A percentile compares a stretch with the other conserved stretches of the same genome.
Evolutionary conservation across 2,797 vertebrate species (phyloP).

Genomic region (Prionace glauca): DNA sequence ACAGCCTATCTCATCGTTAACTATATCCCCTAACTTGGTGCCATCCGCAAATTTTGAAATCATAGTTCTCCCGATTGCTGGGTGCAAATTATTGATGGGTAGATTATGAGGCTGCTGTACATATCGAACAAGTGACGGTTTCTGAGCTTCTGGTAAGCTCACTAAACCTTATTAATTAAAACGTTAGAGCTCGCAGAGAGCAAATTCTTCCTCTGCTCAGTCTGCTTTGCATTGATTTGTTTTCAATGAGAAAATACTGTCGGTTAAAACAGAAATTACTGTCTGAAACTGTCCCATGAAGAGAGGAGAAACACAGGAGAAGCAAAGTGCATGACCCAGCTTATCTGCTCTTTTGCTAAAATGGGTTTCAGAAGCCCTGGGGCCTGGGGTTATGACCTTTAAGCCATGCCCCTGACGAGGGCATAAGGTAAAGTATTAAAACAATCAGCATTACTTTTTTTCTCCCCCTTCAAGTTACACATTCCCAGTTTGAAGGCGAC

Average conservation of each 20-base stretch:
- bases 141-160: not conserved
- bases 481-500: not conserved
- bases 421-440: slow-evolving; percentile 27
- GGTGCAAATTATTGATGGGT: not conserved
- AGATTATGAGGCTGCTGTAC: not conserved
- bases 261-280: not conserved
- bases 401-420: slow-evolving; percentile 11
- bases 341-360: slow-evolving; percentile 19
- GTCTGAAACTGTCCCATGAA: not conserved
- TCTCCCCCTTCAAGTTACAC: not conserved
- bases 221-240: not conserved
- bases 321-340: slow-evolving; percentile 22
- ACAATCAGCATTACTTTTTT: slow-evolving; percentile 20
- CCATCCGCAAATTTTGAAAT: not conserved
- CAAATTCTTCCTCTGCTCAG: not conserved
- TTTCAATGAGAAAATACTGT: not conserved
- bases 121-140: not conserved
- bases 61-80: not conserved
- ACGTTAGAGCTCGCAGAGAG: not conserved
- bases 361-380: slow-evolving; percentile 24
- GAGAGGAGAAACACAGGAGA: not conserved
- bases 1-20: not conserved
- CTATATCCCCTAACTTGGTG: not conserved
- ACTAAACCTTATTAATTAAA: not conserved
- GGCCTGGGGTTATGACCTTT: slow-evolving; percentile 29